These are phyloP conservation scores for Carduelis carduelis DNA, from an alignment of 2,797 vertebrate species.

Conservation along the genomic window DNA sequence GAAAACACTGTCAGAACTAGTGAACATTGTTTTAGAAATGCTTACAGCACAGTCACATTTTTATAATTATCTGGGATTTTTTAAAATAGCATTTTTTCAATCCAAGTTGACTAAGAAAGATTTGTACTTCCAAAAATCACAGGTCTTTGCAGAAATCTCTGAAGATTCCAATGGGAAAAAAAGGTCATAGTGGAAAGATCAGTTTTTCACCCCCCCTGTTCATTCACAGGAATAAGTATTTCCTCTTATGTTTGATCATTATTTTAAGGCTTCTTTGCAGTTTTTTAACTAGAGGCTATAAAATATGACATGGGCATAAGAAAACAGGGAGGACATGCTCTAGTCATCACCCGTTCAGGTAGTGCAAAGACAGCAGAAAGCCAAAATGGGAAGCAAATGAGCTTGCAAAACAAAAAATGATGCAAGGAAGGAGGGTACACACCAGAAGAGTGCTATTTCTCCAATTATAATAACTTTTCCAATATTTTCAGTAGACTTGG, in stretches of 20 bases:
- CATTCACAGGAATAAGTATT: not conserved
- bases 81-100: not conserved
- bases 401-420: not conserved
- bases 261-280: not conserved
- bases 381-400: not conserved
- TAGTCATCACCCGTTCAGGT: not conserved
- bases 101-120: not conserved
- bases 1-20: conserved; percentile 4
- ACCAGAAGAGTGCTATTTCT: not conserved
- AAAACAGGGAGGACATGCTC: not conserved
- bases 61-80: not conserved
- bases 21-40: not conserved
- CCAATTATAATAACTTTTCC: not conserved
- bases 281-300: not conserved
- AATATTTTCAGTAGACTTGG: not conserved
- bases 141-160: not conserved
- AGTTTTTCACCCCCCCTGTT: not conserved
- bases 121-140: not conserved
- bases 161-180: not conserved
- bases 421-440: not conserved
- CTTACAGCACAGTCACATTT: not conserved
- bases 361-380: not conserved
- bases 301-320: not conserved
- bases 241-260: not conserved
- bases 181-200: not conserved